Base-by-base conservation (phyloP, 2,113 vertebrate genomes). In the Serilophus lunatus region DNA sequence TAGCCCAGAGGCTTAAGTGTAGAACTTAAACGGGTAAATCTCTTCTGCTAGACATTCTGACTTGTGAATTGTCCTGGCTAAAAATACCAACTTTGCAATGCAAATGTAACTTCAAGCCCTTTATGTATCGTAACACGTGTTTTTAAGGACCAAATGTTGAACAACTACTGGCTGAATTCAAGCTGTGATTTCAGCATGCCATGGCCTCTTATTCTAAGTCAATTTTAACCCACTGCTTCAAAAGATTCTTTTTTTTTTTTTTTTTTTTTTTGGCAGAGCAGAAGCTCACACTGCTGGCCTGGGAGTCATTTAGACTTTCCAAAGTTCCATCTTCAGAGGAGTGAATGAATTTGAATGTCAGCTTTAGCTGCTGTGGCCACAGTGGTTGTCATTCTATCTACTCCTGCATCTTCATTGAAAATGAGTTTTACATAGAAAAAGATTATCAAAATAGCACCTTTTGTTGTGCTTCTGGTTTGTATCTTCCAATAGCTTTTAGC, bases 301-400 rank as follows among this genome's bases (percentile, higher is more conserved):
- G 94, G 69, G 90, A 87, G 78, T 97, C 81, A 1, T 93, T 97
- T 66, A 90, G 71, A 28, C 97, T 90, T 31, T 61, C 70, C 42
- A 98, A 98, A 84, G 90, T 96, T 68, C 97, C 96, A 64, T 97
- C 98, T 85, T 97, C 97, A 86, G 71, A 86, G 89, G 98, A 98
- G 87, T 95, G 84, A 31, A 38, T 63, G 13, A 75, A 36, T 10
- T 69, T 44, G 63, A 68, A 5, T 14, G 6, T 54, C 66, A n/a
- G 97, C 90, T 70, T 97, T 96, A 86, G 98, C 97, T 72, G 97
- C 95, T 9, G 97, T 97, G 54, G 96, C 90, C 68, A 95, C 79
- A 19, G 95, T 68, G 57, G 97, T 90, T 29, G 98, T 86, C 8
- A 97, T 96, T 56, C 95, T 88, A 20, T 96, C 97, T 82, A 95